Evolutionary conservation across 2,797 vertebrate species (phyloP).

Genomic region (Artibeus jamaicensis): DNA sequence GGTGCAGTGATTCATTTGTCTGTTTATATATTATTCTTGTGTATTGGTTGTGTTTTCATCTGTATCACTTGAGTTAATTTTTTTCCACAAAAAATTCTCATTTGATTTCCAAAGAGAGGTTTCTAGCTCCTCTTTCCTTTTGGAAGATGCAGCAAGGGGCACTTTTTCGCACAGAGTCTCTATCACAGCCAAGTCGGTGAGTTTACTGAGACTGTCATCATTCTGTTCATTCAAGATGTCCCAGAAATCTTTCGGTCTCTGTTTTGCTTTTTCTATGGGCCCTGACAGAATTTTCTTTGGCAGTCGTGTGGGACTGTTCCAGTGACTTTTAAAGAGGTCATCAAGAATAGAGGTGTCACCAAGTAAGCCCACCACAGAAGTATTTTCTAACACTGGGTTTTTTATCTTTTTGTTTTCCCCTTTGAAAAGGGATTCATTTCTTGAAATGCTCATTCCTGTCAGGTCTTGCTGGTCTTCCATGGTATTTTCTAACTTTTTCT

Average conservation of each 20-base stretch:
- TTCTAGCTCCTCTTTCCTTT: constrained; percentile 72
- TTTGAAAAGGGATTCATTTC: constrained; percentile 64
- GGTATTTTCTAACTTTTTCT: constrained; percentile 54
- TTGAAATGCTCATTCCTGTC: constrained; percentile 38
- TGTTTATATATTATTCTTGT: constrained; percentile 42
- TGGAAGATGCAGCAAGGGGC: constrained; percentile 67
- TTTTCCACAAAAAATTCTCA: constrained; percentile 95
- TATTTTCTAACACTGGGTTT: constrained; percentile 67
- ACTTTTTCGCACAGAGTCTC: constrained; percentile 89
- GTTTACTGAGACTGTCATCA: constrained; percentile 90
- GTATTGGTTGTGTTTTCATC: constrained; percentile 44
- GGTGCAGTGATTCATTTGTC: not conserved
- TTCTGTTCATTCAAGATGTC: constrained; percentile 94
- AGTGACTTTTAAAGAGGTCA: constrained; percentile 88
- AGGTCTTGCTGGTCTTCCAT: constrained; percentile 58
- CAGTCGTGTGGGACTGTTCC: constrained; percentile 60
- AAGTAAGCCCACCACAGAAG: constrained; percentile 87
- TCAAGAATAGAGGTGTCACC: constrained; percentile 95
- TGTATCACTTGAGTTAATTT: constrained; percentile 68
- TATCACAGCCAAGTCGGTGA: constrained; percentile 90
- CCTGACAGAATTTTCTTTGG: constrained; percentile 61
- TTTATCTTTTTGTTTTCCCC: constrained; percentile 63
- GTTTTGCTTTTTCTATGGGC: constrained; percentile 80
- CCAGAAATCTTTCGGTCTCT: constrained; percentile 92
- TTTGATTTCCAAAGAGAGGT: constrained; percentile 93